Conservation (phyloP, 2,113 vertebrate genomes). For the Thunnus maccoyii region DNA sequence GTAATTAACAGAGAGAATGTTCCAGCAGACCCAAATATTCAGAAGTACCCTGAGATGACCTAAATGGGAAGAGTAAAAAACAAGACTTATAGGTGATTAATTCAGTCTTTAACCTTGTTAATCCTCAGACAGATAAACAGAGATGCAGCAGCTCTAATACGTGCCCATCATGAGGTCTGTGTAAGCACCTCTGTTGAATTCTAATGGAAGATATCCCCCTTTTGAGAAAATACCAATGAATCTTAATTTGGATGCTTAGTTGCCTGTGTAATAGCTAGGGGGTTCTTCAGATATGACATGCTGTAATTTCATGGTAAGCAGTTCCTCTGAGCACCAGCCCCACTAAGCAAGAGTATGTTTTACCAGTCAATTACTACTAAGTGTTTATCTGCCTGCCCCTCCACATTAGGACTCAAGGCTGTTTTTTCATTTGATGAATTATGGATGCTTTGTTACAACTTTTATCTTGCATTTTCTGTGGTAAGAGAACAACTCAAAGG, state of each 20-base stretch:
- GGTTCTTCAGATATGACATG: background rate
- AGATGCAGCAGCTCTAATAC: conserved; percentile 30
- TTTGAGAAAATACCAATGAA: conserved; percentile 1
- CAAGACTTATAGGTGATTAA: conserved; percentile 28
- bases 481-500: background rate
- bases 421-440: conserved; percentile 12
- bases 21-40: background rate
- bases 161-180: background rate
- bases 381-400: background rate
- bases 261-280: conserved; percentile 24
- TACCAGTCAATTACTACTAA: background rate
- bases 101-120: conserved; percentile 35
- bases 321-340: background rate
- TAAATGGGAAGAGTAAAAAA: background rate
- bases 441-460: background rate
- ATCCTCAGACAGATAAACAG: conserved; percentile 35
- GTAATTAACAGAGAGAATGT: background rate
- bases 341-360: conserved; percentile 6
- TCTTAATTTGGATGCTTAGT: conserved; percentile 15
- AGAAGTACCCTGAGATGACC: background rate
- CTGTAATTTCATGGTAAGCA: conserved; percentile 26
- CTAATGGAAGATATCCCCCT: background rate
- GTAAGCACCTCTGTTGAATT: conserved; percentile 17
- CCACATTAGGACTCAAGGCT: background rate
- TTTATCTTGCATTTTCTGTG: background rate